Conservation (phyloP, 1,140 invertebrate species). For the Bombus superbus region DNA sequence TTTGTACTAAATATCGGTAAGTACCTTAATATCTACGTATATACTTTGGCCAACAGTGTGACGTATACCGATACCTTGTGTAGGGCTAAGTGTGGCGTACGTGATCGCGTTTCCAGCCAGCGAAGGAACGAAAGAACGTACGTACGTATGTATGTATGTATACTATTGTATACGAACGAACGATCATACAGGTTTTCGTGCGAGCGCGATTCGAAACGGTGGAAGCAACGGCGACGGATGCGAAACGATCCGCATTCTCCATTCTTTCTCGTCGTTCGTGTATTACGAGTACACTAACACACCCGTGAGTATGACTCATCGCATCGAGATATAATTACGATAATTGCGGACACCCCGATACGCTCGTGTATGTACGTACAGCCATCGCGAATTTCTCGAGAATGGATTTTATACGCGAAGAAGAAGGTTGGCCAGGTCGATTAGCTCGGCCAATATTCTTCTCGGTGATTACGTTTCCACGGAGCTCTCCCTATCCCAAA, state of each 20-base stretch:
- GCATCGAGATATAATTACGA: conserved; percentile 49
- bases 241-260: conserved; percentile 32
- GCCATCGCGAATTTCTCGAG: conserved; percentile 27
- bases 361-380: background rate
- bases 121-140: background rate
- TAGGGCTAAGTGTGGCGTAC: background rate
- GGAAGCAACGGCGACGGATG: background rate
- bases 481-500: conserved; percentile 18
- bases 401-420: background rate
- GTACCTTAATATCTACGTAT: too few relatives aligned
- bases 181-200: conserved; percentile 29
- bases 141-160: too few relatives aligned
- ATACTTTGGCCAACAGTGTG: too few relatives aligned
- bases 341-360: conserved; percentile 39
- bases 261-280: conserved; percentile 15
- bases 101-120: background rate
- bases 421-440: conserved; percentile 23
- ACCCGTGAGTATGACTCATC: conserved; percentile 32
- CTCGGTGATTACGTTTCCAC: conserved; percentile 44
- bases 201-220: conserved; percentile 5
- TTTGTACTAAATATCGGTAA: background rate
- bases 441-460: conserved; percentile 30
- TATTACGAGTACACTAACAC: background rate
- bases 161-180: background rate
- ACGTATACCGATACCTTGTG: too few relatives aligned